phyloP scores from a whole-genome alignment of 2,113 vertebrate genomes.

The Synodontis membranacea region DNA sequence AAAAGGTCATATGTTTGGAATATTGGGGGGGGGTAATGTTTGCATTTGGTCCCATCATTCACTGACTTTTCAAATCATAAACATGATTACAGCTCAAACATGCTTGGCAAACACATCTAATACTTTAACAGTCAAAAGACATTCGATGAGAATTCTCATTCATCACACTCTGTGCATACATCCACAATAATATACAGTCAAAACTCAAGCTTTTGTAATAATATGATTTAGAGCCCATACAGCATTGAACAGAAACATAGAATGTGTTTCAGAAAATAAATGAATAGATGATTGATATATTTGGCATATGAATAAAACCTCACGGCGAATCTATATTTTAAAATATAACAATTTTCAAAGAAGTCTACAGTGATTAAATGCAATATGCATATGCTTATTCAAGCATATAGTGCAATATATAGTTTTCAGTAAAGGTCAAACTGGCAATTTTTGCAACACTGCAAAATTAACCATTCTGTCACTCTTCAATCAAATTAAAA shows the following conservation, averaged over 20 bases:
- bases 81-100: conserved; percentile 23
- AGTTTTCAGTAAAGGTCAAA: conserved; percentile 13
- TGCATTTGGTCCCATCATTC: conserved; percentile 35
- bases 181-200: neutral
- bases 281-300: neutral
- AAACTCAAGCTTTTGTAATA: neutral
- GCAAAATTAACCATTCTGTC: conserved; percentile 4
- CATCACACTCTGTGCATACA: conserved; percentile 1
- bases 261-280: conserved; percentile 11
- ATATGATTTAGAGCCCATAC: conserved; percentile 16
- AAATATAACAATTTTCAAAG: neutral
- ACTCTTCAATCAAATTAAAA: neutral
- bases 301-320: conserved; percentile 43
- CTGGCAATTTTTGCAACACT: neutral
- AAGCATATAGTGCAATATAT: conserved; percentile 40
- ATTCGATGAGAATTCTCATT: conserved; percentile 13
- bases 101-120: conserved; percentile 11
- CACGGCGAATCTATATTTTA: neutral
- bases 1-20: conserved; percentile 24
- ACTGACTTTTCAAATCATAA: conserved; percentile 23
- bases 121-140: conserved; percentile 37
- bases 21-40: conserved; percentile 26
- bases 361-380: conserved; percentile 19
- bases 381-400: conserved; percentile 7
- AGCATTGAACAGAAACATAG: conserved; percentile 38